phyloP scores from a whole-genome alignment of 2,113 vertebrate species.

The Nibea albiflora region DNA sequence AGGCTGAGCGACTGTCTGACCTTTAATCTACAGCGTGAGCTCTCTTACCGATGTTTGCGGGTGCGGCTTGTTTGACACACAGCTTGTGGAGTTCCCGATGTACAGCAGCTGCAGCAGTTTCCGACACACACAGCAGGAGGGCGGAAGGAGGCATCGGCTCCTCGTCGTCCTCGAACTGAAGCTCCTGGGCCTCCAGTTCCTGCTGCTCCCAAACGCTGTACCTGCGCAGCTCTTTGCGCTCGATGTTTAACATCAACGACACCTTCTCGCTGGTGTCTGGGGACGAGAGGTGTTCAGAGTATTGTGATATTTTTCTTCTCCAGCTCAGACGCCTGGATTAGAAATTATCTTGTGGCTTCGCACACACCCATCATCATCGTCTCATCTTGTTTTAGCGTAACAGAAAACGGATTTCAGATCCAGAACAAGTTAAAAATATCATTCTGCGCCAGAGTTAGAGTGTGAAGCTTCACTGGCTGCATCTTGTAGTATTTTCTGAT shows the following conservation, averaged over 20 bases:
- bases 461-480: background rate
- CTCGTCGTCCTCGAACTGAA: background rate
- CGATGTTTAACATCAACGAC: constrained; percentile 47
- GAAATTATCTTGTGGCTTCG: background rate
- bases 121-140: constrained; percentile 86
- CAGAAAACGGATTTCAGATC: background rate
- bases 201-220: constrained; percentile 77
- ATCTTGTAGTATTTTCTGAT: background rate
- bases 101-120: constrained; percentile 81
- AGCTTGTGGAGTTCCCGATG: constrained; percentile 68
- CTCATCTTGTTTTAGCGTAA: background rate
- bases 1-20: background rate
- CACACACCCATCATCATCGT: background rate
- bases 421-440: background rate
- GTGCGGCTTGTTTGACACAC: background rate
- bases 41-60: constrained; percentile 51
- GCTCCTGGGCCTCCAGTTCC: constrained; percentile 43
- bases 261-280: constrained; percentile 42
- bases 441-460: too few species aligned
- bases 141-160: constrained; percentile 26
- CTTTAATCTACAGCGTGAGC: background rate
- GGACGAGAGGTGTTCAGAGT: background rate
- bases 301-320: too few species aligned
- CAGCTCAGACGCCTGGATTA: background rate
- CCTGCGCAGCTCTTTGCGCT: constrained; percentile 59